Evolutionary conservation across 2,797 vertebrate species (phyloP), one percentile per base, ranked within the genome.

Genomic region (Limnodromus scolopaceus): DNA sequence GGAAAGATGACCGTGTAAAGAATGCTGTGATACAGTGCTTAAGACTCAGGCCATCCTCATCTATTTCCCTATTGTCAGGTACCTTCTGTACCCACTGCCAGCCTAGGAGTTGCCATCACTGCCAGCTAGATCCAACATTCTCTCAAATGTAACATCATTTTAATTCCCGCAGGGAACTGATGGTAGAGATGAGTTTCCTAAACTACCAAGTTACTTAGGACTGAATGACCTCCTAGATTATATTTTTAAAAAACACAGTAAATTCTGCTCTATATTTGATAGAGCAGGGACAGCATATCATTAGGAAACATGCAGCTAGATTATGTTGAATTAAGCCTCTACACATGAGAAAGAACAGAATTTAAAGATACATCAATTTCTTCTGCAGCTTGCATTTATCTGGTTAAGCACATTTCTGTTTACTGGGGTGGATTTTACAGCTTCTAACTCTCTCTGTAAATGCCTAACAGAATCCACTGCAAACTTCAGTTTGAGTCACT

Each of bases 271-370:
- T 43, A 0, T 48, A 51, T 84, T 91, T 69, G 36, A 39, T 5
- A 36, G 18, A 75, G 23, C 5, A 51, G 23, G 72, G 13, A 22
- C 6, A 70, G 6, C 20, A 30, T 6, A 38, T 8, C 14, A 46
- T 45, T n/a, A 75, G 28, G 48, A 93, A 68, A 68, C 66, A 28
- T 11, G 15, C 30, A 58, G 17, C 32, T 36, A 49, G 58, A 49
- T 2, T 7, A 20, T 14, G 7, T 71, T 45, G 20, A 61, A n/a
- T 22, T 68, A 71, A 86, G 28, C 20, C 7, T 66, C 55, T 63
- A 25, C 4, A 15, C 18, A 6, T 0, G 1, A 71, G 17, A 63
- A 54, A 76, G n/a, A 65, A 27, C 0, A 9, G 9, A 10, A 76
- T 72, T 76, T 71, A 60, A 69, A 80, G 11, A 12, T 14, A 22